A percentile compares a stretch with the other conserved stretches of the same genome.
Evolutionary conservation across 23 tunicate genomes (phyloP).

Genomic region (Aplidium turbinatum): DNA sequence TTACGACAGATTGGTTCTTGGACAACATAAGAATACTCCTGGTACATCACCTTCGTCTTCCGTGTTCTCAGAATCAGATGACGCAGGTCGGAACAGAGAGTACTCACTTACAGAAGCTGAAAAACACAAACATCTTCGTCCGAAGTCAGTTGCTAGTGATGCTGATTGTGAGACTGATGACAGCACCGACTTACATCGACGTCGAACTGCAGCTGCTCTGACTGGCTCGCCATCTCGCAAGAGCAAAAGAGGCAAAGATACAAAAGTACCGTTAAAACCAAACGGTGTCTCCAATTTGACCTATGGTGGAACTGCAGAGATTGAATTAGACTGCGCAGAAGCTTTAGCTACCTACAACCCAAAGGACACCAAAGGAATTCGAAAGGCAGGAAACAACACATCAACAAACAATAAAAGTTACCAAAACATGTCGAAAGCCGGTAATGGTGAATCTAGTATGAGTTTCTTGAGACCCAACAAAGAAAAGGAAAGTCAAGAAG

Average conservation of each 20-base stretch:
- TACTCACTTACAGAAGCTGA: background rate
- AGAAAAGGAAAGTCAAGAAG: background rate
- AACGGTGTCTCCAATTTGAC: background rate
- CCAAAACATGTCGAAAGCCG: background rate
- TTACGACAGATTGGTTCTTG: no score
- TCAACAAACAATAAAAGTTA: conserved; percentile 12
- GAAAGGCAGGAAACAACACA: conserved; percentile 8
- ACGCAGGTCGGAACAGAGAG: background rate
- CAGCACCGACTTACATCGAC: background rate
- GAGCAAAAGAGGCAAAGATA: conserved; percentile 14
- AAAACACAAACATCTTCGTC: background rate
- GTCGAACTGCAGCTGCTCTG: conserved; percentile 6
- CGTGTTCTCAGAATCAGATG: conserved; percentile 58
- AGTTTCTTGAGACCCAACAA: background rate
- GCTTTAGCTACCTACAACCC: conserved; percentile 45
- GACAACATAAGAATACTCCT: background rate
- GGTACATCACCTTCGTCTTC: conserved; percentile 33
- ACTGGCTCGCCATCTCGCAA: background rate
- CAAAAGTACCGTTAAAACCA: conserved; percentile 5
- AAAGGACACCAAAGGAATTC: conserved; percentile 24
- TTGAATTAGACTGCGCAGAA: conserved; percentile 54
- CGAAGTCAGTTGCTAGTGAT: conserved; percentile 40
- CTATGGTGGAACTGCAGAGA: conserved; percentile 49
- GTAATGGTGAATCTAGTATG: background rate
- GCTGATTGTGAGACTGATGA: conserved; percentile 66